Conservation (phyloP, 2,797 vertebrate genomes). For the Hirundo rustica region DNA sequence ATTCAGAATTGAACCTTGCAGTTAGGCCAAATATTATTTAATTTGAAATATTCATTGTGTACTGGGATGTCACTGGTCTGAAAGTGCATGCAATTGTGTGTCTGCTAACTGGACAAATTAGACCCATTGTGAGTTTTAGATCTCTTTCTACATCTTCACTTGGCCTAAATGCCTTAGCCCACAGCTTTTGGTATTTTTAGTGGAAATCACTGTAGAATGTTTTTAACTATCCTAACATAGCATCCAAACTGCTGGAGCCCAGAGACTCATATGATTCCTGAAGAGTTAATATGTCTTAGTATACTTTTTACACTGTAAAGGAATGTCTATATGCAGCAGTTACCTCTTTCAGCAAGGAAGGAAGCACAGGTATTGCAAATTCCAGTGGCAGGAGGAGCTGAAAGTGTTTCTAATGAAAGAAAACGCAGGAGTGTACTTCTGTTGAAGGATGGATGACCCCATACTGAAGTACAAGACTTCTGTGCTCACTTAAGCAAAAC, state of each 20-base stretch:
- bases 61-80: background rate
- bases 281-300: background rate
- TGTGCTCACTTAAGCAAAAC: background rate
- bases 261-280: background rate
- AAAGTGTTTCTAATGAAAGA: background rate
- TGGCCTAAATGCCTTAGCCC: background rate
- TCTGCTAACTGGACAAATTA: background rate
- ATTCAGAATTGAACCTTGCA: background rate
- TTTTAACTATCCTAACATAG: background rate
- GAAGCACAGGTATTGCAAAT: background rate
- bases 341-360: background rate
- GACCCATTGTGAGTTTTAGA: background rate
- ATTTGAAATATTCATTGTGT: background rate
- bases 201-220: background rate
- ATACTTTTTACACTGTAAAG: background rate
- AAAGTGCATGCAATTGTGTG: rapidly evolving
- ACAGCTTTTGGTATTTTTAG: background rate
- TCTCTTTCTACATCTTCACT: background rate
- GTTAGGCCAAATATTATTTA: background rate
- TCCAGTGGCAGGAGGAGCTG: background rate
- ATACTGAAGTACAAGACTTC: background rate
- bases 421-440: background rate
- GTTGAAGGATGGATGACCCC: background rate
- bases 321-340: background rate
- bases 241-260: background rate